phyloP scores from a whole-genome alignment of 1,140 invertebrate species.

The Sycophila sp. region DNA sequence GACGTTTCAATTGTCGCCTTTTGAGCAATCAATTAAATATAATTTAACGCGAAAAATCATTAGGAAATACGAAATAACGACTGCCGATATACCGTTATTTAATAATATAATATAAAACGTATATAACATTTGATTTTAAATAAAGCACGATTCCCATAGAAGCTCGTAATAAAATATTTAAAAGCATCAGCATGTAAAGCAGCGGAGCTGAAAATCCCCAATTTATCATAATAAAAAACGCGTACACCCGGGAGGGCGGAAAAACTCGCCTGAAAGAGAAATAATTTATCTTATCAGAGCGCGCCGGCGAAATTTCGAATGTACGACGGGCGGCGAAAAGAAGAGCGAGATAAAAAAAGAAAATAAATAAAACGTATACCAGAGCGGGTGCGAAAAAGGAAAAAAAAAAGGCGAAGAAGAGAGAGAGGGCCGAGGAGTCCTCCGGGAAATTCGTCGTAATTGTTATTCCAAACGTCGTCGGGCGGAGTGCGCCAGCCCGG shows the following conservation, averaged over 20 bases:
- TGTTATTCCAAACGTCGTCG: conserved; percentile 22
- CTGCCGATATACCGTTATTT: no score
- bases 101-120: no score
- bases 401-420: no score
- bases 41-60: no score
- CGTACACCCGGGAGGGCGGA: not conserved
- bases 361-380: no score
- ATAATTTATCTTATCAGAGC: conserved; percentile 3
- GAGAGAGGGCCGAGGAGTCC: no score
- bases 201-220: not conserved
- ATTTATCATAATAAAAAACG: not conserved
- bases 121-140: no score
- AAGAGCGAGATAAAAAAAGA: conserved; percentile 11
- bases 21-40: no score
- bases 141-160: not conserved
- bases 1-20: no score
- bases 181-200: not conserved
- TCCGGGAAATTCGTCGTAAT: conserved; percentile 38
- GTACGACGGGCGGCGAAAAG: not conserved
- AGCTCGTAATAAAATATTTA: not conserved
- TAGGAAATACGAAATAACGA: no score
- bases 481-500: not conserved
- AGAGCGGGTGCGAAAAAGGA: no score
- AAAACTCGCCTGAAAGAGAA: not conserved
- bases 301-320: not conserved